These are phyloP conservation scores for Acanthopagrus latus DNA, from an alignment of 2,797 vertebrate genomes.

Conservation along the genomic window DNA sequence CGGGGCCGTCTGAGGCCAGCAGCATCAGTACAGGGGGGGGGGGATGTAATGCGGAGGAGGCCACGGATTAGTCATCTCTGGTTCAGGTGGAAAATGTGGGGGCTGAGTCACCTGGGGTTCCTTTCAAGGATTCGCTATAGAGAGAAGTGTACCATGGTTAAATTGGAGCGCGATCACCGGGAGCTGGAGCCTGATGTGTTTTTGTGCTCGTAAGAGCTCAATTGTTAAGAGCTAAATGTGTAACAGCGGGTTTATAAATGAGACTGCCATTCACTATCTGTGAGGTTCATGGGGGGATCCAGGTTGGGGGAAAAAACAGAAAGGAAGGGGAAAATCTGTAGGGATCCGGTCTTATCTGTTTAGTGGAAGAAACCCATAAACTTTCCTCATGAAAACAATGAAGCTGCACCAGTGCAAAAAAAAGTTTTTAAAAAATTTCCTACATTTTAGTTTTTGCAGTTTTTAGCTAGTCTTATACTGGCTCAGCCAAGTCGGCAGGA, in stretches of 20 bases:
- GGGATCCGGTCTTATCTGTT: too few species aligned
- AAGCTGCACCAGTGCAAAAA: too few species aligned
- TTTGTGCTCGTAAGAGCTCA: background rate
- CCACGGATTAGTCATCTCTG: slow-evolving; percentile 64
- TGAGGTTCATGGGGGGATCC: too few species aligned
- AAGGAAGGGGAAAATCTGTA: background rate
- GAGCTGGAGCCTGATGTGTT: slow-evolving; percentile 7
- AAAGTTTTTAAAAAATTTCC: too few species aligned
- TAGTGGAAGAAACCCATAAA: too few species aligned
- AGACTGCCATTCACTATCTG: background rate
- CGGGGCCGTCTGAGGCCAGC: slow-evolving; percentile 40
- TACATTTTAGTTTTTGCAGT: too few species aligned
- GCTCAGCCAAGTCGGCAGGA: too few species aligned
- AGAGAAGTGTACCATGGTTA: slow-evolving; percentile 13
- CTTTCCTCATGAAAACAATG: too few species aligned
- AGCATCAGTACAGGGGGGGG: slow-evolving; percentile 28
- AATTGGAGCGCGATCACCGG: slow-evolving; percentile 17
- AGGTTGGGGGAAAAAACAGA: background rate
- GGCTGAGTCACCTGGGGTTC: slow-evolving; percentile 59
- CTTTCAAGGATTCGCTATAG: slow-evolving; percentile 46
- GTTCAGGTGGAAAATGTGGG: slow-evolving; percentile 66
- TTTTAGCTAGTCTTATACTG: too few species aligned
- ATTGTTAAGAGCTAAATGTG: slow-evolving; percentile 2
- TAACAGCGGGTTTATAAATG: background rate
- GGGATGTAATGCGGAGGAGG: slow-evolving; percentile 62